Evolutionary conservation across 2,113 vertebrate genomes (phyloP), one percentile per base, ranked within the genome.

Genomic region (Hippocampus guttulatus): DNA sequence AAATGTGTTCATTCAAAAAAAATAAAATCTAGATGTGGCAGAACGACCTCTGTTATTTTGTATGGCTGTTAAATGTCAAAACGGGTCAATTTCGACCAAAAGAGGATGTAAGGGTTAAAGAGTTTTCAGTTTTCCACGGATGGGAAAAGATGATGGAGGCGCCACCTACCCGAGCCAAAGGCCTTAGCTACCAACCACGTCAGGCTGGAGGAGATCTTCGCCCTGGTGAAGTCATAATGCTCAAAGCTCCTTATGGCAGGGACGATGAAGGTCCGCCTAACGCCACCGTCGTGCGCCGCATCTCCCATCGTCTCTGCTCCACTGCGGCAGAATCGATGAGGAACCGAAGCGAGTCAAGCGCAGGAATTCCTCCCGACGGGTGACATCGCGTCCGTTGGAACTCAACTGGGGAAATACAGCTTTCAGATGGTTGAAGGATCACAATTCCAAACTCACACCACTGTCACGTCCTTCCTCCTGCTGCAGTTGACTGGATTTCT

Each of bases 111-210:
- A 51, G 47, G 27, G 16, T 47, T 18, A 20, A 27, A 47, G 15
- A 9, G 1, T 47, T 20, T 51, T 5, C 47, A 51, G 21, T 33
- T 27, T 27, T 58, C 23, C 11, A 15, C 12, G 30, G 58, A 30
- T 33, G 27, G 27, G 15, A 52, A 33, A 64, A 38, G 20, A 68
- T 5, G 10, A 49, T 47, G 18, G 72, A 74, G 80, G 76, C 88
- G 65, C 84, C 91, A 87, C 96, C 90, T 94, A 99, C 97, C 97
- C 91, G 97, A 95, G 81, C 97, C 96, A 84, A 95, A 98, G 81
- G 96, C 96, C 88, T 99, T 99, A 92, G 96, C 96, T 87, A 98
- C 95, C 82, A 98, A 93, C 97, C 97, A 99, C 80, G 96, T 95
- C 87, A 99, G 90, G 88, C 95, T 98, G 92, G 95, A 95, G 54